Evolutionary conservation across 1,140 invertebrate species (phyloP).

Genomic region (Bombus difficillimus): DNA sequence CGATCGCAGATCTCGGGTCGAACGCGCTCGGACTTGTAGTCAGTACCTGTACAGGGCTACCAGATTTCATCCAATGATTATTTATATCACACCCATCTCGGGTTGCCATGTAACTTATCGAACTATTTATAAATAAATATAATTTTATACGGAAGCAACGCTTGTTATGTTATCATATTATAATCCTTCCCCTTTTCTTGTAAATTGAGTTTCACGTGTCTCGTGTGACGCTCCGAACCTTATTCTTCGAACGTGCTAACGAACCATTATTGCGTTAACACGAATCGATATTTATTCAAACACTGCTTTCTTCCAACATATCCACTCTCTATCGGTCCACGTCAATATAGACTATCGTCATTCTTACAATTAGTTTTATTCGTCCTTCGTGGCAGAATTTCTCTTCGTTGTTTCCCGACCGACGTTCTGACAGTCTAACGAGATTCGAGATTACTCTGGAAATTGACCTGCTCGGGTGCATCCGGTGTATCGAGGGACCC

Average conservation of each 20-base stretch:
- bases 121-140: slow-evolving; percentile 83
- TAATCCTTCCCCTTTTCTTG: not conserved
- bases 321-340: not conserved
- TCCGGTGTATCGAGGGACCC: slow-evolving; percentile 75
- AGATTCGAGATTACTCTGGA: slow-evolving; percentile 48
- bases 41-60: slow-evolving; percentile 71
- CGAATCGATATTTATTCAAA: not conserved
- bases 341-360: not conserved
- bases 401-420: slow-evolving; percentile 7
- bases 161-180: not conserved
- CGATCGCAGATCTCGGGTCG: slow-evolving; percentile 33
- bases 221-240: not conserved
- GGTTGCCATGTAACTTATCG: slow-evolving; percentile 81
- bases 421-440: slow-evolving; percentile 57
- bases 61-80: slow-evolving; percentile 80
- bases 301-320: not conserved
- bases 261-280: slow-evolving; percentile 6
- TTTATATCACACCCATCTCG: slow-evolving; percentile 72
- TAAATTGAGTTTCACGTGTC: not conserved
- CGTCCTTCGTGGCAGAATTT: slow-evolving; percentile 18
- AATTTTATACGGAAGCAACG: slow-evolving; percentile 69
- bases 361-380: not conserved
- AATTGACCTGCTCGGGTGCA: slow-evolving; percentile 71
- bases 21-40: slow-evolving; percentile 73
- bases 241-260: not conserved